These are phyloP conservation scores for Lochmaea capreae DNA, from an alignment of 2,888 invertebrate genomes.

Conservation along the genomic window DNA sequence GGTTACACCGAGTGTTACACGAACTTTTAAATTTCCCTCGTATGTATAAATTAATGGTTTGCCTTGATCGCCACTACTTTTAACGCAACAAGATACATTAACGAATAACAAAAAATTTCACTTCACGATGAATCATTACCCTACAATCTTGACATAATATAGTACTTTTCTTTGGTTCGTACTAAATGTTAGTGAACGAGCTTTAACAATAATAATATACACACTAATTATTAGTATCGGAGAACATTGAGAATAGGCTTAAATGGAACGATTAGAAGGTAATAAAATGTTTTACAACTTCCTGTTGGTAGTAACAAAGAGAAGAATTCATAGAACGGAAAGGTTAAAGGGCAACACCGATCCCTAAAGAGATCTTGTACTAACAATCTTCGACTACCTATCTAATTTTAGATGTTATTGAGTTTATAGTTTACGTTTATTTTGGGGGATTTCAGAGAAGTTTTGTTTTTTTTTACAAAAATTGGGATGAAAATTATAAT, in stretches of 20 bases:
- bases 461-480: too few relatives aligned
- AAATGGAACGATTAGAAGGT: slow-evolving; percentile 24
- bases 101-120: slow-evolving; percentile 2
- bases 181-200: slow-evolving; percentile 8
- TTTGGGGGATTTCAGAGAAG: too few relatives aligned
- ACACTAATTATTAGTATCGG: slow-evolving; percentile 14
- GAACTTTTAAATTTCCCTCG: not conserved
- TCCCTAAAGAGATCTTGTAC: slow-evolving; percentile 9
- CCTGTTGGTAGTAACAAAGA: slow-evolving; percentile 14
- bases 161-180: not conserved
- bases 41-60: not conserved
- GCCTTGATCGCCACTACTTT: not conserved
- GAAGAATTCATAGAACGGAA: slow-evolving; percentile 22
- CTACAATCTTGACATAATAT: not conserved
- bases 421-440: not conserved
- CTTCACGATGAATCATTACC: slow-evolving; percentile 2
- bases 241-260: slow-evolving; percentile 9
- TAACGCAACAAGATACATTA: not conserved
- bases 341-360: slow-evolving; percentile 14
- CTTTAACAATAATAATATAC: not conserved
- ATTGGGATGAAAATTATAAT: too few relatives aligned
- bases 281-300: slow-evolving; percentile 23
- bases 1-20: too few relatives aligned
- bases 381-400: not conserved
- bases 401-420: not conserved